Evolutionary conservation across 2,888 invertebrate species (phyloP).

Genomic region (Drosophila mercatorum): DNA sequence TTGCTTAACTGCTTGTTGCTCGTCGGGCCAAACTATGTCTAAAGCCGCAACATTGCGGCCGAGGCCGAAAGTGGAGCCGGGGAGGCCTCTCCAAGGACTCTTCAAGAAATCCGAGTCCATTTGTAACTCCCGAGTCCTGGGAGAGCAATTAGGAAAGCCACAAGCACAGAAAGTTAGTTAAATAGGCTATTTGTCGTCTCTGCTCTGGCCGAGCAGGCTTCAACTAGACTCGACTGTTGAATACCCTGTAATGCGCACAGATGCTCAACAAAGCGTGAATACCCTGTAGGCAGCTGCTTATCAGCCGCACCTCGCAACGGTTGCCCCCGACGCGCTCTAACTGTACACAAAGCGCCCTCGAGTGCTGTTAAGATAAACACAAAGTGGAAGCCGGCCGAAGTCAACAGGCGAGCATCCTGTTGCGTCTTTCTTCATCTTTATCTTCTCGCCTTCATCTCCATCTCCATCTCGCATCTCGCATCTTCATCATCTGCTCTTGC

Average conservation of each 20-base stretch:
- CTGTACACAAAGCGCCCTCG: conserved; percentile 3
- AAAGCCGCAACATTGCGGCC: conserved; percentile 4
- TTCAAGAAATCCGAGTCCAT: conserved; percentile 4
- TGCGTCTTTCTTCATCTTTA: neutral
- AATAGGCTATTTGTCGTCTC: conserved; percentile 8
- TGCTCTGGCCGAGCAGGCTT: neutral
- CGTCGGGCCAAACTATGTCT: conserved; percentile 2
- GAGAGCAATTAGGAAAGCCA: conserved; percentile 8
- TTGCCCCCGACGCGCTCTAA: conserved; percentile 1
- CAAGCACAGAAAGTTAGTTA: conserved; percentile 6
- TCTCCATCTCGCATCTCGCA: neutral
- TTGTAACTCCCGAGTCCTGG: conserved; percentile 1
- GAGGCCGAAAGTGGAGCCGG: conserved; percentile 7
- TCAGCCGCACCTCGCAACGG: conserved; percentile 5
- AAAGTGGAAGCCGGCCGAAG: neutral
- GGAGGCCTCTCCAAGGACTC: conserved; percentile 4
- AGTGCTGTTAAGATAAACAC: conserved; percentile 10
- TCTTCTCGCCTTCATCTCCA: neutral
- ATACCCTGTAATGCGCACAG: neutral
- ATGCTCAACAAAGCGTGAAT: neutral
- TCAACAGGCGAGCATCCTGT: conserved; percentile 14
- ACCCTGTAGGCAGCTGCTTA: neutral
- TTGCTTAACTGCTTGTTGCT: conserved; percentile 7
- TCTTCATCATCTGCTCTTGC: neutral
- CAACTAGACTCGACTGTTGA: neutral